Conservation (phyloP, 2,797 vertebrate species). For the Sebastes itinus region DNA sequence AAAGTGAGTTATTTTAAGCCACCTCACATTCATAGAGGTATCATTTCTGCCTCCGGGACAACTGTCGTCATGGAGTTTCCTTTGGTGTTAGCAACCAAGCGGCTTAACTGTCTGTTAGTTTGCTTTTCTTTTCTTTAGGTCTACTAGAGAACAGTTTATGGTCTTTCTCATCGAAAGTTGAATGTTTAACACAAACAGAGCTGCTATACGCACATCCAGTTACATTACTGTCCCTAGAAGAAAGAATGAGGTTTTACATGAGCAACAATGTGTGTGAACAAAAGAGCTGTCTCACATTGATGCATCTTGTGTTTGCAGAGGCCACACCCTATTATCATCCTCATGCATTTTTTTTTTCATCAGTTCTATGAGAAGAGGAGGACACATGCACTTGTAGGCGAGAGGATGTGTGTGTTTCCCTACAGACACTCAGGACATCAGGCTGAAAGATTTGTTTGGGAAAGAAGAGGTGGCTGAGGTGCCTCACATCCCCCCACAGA, state of each 20-base stretch:
- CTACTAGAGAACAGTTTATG: conserved; percentile 1
- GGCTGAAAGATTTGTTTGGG: neutral
- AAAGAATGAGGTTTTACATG: neutral
- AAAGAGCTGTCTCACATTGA: neutral
- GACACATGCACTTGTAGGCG: neutral
- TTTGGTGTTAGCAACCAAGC: conserved; percentile 60
- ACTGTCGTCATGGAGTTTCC: conserved; percentile 26
- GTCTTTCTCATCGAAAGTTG: neutral
- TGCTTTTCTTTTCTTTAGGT: neutral
- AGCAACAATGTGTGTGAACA: neutral
- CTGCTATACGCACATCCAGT: neutral
- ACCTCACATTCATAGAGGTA: neutral
- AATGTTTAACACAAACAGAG: conserved; percentile 11
- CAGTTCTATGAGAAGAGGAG: neutral
- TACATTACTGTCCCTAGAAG: neutral
- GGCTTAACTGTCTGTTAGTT: neutral
- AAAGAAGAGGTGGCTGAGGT: conserved; percentile 3
- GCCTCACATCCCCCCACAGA: conserved; percentile 28
- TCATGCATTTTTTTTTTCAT: neutral
- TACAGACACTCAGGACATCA: neutral
- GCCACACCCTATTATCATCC: neutral
- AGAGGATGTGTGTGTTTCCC: neutral
- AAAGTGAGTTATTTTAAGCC: neutral
- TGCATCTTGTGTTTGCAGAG: neutral
- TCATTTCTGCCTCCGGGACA: neutral